Evolutionary conservation across 2,113 vertebrate genomes (phyloP).

Genomic region (Symphodus melops): DNA sequence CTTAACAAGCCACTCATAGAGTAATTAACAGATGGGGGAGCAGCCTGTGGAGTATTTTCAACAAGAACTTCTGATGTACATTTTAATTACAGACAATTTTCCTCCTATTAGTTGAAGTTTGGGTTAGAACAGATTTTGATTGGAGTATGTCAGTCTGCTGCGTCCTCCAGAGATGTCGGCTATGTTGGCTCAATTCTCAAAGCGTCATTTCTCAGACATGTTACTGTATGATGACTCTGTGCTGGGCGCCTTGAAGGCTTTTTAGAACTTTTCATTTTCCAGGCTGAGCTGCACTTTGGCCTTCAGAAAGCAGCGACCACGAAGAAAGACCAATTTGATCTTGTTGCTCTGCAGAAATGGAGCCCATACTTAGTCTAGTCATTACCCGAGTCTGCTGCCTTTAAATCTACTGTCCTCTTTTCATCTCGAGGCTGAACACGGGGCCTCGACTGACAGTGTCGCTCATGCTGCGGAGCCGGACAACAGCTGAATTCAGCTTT

Average conservation of each 20-base stretch:
- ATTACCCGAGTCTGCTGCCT: background rate
- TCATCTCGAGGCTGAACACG: background rate
- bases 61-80: conserved; percentile 64
- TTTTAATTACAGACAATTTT: conserved; percentile 74
- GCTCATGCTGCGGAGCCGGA: background rate
- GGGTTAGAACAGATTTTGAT: conserved; percentile 49
- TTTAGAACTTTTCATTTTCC: background rate
- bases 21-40: conserved; percentile 75
- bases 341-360: background rate
- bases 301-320: background rate
- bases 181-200: conserved; percentile 9
- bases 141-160: conserved; percentile 53
- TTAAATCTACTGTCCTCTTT: background rate
- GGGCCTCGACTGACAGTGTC: background rate
- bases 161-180: conserved; percentile 45
- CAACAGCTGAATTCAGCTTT: background rate
- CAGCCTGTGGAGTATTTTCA: conserved; percentile 68
- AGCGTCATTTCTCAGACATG: conserved; percentile 18
- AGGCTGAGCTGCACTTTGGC: background rate
- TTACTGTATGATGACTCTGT: background rate
- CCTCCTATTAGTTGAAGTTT: conserved; percentile 51
- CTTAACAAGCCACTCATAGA: conserved; percentile 59
- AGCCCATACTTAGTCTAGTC: background rate
- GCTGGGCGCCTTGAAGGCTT: background rate
- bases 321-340: background rate